Base-by-base conservation (phyloP, 2,888 invertebrate species). In the Papilio elwesi region DNA sequence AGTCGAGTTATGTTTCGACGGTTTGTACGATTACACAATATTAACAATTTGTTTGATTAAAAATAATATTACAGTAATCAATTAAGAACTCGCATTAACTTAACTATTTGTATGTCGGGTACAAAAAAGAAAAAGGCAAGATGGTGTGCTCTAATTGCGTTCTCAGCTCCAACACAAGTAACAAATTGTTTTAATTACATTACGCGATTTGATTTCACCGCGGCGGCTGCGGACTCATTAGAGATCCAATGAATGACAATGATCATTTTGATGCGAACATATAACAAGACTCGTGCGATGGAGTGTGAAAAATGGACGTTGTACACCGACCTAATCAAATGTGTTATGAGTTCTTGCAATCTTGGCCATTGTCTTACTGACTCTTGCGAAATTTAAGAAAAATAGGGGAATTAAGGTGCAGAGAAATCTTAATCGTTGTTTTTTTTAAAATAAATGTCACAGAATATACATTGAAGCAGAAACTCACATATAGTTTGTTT, bases 131-230 rank as follows among this genome's bases (percentile, higher is more conserved):
- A 55, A 68, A 57, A 62, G 43, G n/a, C 47, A 26, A 52, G 63
- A 63, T 47, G 26, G 64, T 15, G 12, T 36, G 70, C 64, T 70
- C 70, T 63, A 70, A 70, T 70, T 70, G 38, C 70, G 36, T 43
- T 43, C 64, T 70, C 47, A 15, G 70, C 10, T 53, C 49, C 48
- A 64, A 63, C 68, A 68, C 15, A 15, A 55, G 64, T 64, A 70
- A 70, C 70, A 70, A 70, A 70, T 70, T 70, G 70, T 70, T 70
- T 64, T 70, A 70, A 70, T 70, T 64, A 70, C 47, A 63, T 63
- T 63, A 59, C 62, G 48, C 64, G 70, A 16, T 70, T 63, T 53
- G 64, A 69, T 69, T 69, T 63, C 69, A 69, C 68, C 38, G 6
- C 68, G 68, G 48, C 16, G 16, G 63, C 53, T 13, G 52, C 36